Evolutionary conservation across 2,797 vertebrate species (phyloP).

Genomic region (Spondyliosoma cantharus): DNA sequence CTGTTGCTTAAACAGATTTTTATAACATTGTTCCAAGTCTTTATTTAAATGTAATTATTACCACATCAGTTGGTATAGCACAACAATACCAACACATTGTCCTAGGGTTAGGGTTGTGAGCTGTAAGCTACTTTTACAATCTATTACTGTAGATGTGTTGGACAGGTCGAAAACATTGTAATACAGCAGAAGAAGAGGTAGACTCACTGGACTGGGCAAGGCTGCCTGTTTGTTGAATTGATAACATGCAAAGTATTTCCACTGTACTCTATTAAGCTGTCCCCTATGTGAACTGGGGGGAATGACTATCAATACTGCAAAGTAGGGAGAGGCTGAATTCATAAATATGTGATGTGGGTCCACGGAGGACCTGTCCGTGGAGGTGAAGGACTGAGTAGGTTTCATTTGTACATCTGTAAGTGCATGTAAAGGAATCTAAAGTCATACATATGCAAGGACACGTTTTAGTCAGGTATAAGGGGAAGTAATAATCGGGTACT

Average conservation of each 20-base stretch:
- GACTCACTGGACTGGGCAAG: conserved; percentile 18
- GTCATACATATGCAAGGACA: neutral
- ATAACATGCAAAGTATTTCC: conserved; percentile 40
- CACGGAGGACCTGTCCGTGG: conserved; percentile 9
- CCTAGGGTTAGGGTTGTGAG: too few species aligned
- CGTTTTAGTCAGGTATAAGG: neutral
- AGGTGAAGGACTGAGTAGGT: conserved; percentile 16
- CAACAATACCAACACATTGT: too few species aligned
- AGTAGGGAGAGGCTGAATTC: conserved; percentile 43
- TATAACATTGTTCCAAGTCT: neutral
- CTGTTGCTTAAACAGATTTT: neutral
- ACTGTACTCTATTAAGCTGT: conserved; percentile 32
- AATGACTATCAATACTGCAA: conserved; percentile 46
- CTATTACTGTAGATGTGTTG: neutral
- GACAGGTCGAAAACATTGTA: neutral
- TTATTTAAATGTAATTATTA: neutral
- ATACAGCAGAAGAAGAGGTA: neutral
- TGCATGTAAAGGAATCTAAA: neutral
- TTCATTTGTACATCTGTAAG: conserved; percentile 10
- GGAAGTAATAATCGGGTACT: neutral
- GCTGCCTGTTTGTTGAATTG: conserved; percentile 46
- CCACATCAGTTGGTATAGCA: neutral
- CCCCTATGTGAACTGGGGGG: conserved; percentile 33
- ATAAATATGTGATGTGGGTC: conserved; percentile 55
- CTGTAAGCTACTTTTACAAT: neutral